A percentile compares a stretch with the other conserved stretches of the same genome.
Conservation (phyloP, 2,113 vertebrate genomes). For the Hippocampus abdominalis region DNA sequence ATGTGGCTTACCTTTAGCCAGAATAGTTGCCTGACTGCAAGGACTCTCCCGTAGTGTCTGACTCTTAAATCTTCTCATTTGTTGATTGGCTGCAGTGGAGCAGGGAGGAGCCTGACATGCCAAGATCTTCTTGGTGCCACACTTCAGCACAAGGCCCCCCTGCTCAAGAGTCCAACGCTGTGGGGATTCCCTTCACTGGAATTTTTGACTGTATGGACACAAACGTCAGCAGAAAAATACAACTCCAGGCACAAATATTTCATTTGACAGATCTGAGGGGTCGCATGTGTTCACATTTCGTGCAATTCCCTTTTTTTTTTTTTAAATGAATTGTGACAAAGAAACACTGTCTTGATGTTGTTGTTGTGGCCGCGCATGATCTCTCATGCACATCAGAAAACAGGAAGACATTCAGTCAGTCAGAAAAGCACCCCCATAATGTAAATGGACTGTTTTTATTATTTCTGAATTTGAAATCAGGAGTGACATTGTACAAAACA, state of each 20-base stretch:
- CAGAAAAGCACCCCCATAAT: slow-evolving; percentile 11
- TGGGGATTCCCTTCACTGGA: slow-evolving; percentile 69
- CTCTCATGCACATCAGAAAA: slow-evolving; percentile 52
- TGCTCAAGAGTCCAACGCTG: slow-evolving; percentile 22
- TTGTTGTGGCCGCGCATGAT: slow-evolving; percentile 51
- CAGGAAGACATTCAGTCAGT: slow-evolving; percentile 50
- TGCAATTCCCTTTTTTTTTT: neutral
- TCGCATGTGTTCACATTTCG: neutral
- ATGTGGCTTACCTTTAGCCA: slow-evolving; percentile 59
- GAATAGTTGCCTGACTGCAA: slow-evolving; percentile 29
- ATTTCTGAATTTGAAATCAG: slow-evolving; percentile 18
- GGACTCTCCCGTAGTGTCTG: slow-evolving; percentile 27
- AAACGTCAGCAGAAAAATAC: slow-evolving; percentile 17
- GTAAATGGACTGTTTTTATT: slow-evolving; percentile 30
- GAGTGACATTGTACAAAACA: slow-evolving; percentile 6
- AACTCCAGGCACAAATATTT: neutral
- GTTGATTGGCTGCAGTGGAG: slow-evolving; percentile 14
- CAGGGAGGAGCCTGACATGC: neutral
- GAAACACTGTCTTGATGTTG: slow-evolving; percentile 17
- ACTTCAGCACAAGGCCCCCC: too few species aligned
- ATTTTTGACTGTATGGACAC: slow-evolving; percentile 11
- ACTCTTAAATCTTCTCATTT: slow-evolving; percentile 56
- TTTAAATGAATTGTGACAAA: neutral
- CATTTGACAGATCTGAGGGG: neutral
- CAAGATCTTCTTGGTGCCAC: slow-evolving; percentile 40